Conservation (phyloP, 2,113 vertebrate species). For the Psammodynastes pulverulentus region DNA sequence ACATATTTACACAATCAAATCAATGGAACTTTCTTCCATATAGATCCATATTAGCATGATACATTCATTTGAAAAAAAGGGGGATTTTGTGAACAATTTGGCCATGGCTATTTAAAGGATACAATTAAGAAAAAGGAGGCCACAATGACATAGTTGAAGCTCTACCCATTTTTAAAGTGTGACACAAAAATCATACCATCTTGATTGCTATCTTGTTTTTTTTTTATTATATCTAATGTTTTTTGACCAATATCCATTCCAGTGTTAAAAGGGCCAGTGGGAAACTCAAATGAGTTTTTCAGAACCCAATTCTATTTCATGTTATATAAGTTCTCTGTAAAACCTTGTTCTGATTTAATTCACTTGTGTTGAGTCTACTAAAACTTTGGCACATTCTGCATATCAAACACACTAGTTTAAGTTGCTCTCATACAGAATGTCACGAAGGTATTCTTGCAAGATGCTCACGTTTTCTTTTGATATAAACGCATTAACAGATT, state of each 20-base stretch:
- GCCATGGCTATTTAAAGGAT: background rate
- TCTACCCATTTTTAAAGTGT: background rate
- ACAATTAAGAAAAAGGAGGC: background rate
- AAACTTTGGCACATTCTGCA: background rate
- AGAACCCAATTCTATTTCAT: background rate
- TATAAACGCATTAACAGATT: background rate
- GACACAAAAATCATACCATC: background rate
- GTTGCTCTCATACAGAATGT: background rate
- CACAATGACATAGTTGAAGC: background rate
- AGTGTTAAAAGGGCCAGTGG: background rate
- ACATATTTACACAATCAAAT: background rate
- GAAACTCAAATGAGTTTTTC: background rate
- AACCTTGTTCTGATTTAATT: background rate
- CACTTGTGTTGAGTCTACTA: background rate
- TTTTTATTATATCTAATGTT: background rate
- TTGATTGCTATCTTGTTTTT: background rate
- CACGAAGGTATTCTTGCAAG: background rate
- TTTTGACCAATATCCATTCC: background rate
- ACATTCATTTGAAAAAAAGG: background rate
- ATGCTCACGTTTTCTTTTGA: background rate
- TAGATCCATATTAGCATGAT: background rate
- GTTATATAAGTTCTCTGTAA: background rate
- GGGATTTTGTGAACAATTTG: background rate
- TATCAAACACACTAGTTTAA: background rate
- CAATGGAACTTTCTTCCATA: background rate